Evolutionary conservation across 2,888 invertebrate genomes (phyloP), one percentile per base, ranked within the genome.

Genomic region (Ophion costatus): DNA sequence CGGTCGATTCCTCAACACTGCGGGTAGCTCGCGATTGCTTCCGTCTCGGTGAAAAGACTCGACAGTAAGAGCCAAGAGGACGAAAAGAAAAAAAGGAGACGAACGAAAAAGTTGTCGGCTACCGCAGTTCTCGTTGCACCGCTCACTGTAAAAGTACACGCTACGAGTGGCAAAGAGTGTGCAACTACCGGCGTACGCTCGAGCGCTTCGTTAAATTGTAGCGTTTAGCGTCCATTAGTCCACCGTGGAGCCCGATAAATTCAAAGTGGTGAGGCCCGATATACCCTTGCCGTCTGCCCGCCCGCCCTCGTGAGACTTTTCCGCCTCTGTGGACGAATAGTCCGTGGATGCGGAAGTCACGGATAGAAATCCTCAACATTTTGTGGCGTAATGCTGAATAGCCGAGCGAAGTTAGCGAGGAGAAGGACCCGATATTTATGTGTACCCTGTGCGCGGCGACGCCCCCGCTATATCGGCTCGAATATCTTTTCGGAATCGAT

Each of bases 171-270:
- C 14, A 63, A 63, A 57, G 61, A 73, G 76, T 80, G 22, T 76
- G 67, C 61, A 85, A 76, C 82, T 76, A 66, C 20, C 63, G 51
- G 75, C 73, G 86, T 64, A 74, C 84, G 86, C 74, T 87, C 80
- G 84, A 79, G 74, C 73, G 84, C 83, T 79, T 84, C 75, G 75
- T 81, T 76, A 86, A 87, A 88, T 83, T 86, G 86, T 76, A 82
- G 83, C 84, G 88, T 87, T 89, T 87, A 89, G 87, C 86, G 82
- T 77, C 87, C 84, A 85, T 88, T 88, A 88, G 85, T 83, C 80
- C 77, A 85, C 85, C 87, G 74, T 87, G 80, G 83, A 89, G 86
- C 85, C 84, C 74, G 83, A 87, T 80, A 80, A 82, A 85, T 82
- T 85, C 67, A 61, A 82, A 75, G 67, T 67, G 66, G 71, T 56